phyloP scores from a whole-genome alignment of 2,797 vertebrate species.

The Amblyopsis hoosieri region DNA sequence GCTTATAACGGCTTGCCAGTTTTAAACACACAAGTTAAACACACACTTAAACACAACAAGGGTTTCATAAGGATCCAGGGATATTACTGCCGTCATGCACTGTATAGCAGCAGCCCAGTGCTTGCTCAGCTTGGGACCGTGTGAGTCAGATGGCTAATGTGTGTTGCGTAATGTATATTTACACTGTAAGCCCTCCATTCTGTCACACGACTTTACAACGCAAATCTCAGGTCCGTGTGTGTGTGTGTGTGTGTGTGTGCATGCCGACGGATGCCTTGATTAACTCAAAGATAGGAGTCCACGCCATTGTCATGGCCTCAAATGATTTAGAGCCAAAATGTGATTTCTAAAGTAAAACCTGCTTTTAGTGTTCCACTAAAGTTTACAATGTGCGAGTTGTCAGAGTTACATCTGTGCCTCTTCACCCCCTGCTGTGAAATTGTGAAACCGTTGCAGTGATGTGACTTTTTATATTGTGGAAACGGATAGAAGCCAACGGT shows the following conservation, averaged over 20 bases:
- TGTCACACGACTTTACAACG: too few relatives aligned
- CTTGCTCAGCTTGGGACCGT: too few relatives aligned
- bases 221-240: not conserved
- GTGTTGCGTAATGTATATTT: too few relatives aligned
- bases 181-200: too few relatives aligned
- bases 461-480: constrained; percentile 5
- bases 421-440: constrained; percentile 17
- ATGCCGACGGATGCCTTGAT: too few relatives aligned
- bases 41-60: too few relatives aligned
- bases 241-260: not conserved
- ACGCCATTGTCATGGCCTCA: constrained; percentile 24
- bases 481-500: not conserved
- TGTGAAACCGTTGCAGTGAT: constrained; percentile 12
- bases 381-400: constrained; percentile 34
- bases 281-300: constrained; percentile 8
- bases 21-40: too few relatives aligned
- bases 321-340: constrained; percentile 19
- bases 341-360: constrained; percentile 37
- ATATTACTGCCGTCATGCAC: too few relatives aligned
- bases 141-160: too few relatives aligned
- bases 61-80: too few relatives aligned
- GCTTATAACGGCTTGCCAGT: too few relatives aligned
- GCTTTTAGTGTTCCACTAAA: constrained; percentile 27
- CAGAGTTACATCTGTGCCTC: constrained; percentile 18
- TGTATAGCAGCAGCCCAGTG: too few relatives aligned